Evolutionary conservation across 2,797 vertebrate species (phyloP).

Genomic region (Ptychobarbus kaznakovi): DNA sequence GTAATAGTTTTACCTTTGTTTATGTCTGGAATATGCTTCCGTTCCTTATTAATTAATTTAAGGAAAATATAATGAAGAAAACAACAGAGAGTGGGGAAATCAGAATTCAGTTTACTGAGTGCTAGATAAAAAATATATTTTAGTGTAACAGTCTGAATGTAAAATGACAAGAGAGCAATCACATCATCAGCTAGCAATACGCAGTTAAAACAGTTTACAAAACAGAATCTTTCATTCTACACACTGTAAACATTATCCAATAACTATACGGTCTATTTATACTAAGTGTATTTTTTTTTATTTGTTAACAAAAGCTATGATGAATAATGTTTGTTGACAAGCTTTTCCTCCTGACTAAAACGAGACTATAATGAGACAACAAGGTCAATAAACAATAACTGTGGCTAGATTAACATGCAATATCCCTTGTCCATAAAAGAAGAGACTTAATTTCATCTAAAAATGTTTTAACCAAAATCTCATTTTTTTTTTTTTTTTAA

Average conservation of each 20-base stretch:
- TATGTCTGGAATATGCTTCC: not conserved
- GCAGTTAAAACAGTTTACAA: not conserved
- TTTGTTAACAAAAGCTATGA: too few species aligned
- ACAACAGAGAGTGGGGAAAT: not conserved
- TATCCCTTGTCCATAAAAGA: too few species aligned
- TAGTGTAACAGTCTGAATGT: not conserved
- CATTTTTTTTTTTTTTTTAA: too few species aligned
- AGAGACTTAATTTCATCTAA: too few species aligned
- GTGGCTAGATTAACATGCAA: too few species aligned
- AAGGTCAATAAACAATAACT: too few species aligned
- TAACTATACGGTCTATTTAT: not conserved
- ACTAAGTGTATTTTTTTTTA: too few species aligned
- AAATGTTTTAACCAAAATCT: too few species aligned
- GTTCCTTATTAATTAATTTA: not conserved
- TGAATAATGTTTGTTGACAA: too few species aligned
- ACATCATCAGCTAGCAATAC: not conserved
- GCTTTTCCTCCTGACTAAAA: too few species aligned
- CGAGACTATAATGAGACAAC: too few species aligned
- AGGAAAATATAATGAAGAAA: not conserved
- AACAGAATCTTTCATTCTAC: not conserved
- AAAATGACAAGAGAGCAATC: not conserved
- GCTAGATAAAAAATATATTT: too few species aligned
- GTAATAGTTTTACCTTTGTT: not conserved
- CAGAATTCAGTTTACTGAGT: not conserved
- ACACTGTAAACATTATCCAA: not conserved